These are phyloP conservation scores for Tupaia tana DNA, from an alignment of 2,113 vertebrate species.

Conservation along the genomic window DNA sequence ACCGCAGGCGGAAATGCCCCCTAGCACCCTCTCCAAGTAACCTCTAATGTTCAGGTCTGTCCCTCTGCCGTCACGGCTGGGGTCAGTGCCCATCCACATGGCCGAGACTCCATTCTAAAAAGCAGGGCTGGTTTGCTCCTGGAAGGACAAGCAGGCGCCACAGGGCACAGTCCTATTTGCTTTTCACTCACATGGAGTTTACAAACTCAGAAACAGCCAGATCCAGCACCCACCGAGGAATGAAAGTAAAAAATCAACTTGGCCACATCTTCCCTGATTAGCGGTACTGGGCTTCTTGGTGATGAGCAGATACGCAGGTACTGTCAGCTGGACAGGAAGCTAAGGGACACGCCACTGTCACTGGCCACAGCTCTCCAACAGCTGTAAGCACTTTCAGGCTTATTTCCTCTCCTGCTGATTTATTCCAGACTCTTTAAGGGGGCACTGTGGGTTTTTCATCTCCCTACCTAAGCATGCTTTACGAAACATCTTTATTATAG, in stretches of 20 bases:
- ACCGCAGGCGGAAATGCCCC: neutral
- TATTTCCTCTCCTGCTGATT: neutral
- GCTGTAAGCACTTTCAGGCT: neutral
- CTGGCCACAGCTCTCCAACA: neutral
- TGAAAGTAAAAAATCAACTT: neutral
- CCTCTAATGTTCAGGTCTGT: neutral
- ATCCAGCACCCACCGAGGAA: neutral
- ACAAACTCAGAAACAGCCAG: constrained; percentile 15
- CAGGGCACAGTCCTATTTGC: neutral
- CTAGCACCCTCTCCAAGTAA: fast-evolving
- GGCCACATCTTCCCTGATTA: neutral
- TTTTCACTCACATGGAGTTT: constrained; percentile 1
- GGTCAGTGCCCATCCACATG: neutral
- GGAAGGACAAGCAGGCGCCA: neutral
- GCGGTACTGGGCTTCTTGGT: neutral
- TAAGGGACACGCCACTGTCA: neutral
- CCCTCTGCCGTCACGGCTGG: neutral
- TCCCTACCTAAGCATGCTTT: neutral
- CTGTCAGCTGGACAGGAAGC: neutral
- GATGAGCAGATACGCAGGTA: neutral
- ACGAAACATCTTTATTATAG: neutral
- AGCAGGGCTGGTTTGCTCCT: neutral
- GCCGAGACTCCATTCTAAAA: constrained; percentile 17
- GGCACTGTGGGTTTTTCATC: neutral
- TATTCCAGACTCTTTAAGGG: neutral